Evolutionary conservation across 2,113 vertebrate species (phyloP), one percentile per base, ranked within the genome.

Genomic region (Narcine bancroftii): DNA sequence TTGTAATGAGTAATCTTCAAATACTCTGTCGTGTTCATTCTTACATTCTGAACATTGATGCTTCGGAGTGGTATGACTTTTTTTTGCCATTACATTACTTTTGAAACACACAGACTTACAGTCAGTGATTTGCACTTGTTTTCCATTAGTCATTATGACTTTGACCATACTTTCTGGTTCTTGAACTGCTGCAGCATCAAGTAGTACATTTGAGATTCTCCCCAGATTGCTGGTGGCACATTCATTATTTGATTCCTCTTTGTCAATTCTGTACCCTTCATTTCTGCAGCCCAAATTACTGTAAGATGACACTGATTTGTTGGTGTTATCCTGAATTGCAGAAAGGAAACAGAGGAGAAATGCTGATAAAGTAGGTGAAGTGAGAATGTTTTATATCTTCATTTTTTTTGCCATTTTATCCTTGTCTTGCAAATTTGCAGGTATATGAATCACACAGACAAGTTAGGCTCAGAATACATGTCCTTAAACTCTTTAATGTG

Each of bases 281-380:
- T 92, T 94, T 92, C 92, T 93, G 92, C 93, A 94, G 39, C 93
- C 92, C 10, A 93, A 71, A 33, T 96, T 95, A 47, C 95, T 96
- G 47, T 92, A 94, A 2, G 94, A 76, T 0, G 94, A 89, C 93
- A 93, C 93, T 3, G 94, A 36, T 71, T 91, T 93, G 17, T 93
- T 92, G 5, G 95, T 94, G 93, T 94, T 95, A 87, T 93, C 93
- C 96, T 97, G 93, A 60, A 87, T 91, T 36, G 66, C 92, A 92
- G 79, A 94, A 73, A 92, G 73, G 93, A 47, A 42, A 87, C 36
- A 53, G 36, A n/a, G 69, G 17, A 76, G 47, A n/a, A n/a, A 92
- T 56, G 45, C 73, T 1, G 13, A 3, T 29, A 19, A 92, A 73
- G n/a, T 21, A 92, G 0, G 13, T 85, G 5, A 56, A 36, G 17